Evolutionary conservation across 1,140 invertebrate genomes (phyloP).

Genomic region (Cyclargus thomasi): DNA sequence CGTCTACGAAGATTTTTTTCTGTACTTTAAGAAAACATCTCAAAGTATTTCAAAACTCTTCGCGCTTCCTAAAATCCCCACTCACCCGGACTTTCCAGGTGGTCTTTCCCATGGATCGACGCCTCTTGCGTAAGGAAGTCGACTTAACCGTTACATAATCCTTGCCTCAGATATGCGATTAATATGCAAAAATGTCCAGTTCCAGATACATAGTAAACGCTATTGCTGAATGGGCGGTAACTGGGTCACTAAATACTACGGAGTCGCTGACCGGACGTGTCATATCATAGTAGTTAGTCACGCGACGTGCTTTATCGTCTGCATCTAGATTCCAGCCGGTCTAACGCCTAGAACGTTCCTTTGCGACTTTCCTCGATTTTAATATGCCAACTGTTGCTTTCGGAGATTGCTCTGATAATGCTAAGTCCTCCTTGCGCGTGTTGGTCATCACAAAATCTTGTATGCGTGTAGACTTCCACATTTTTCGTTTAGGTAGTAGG

Average conservation of each 20-base stretch:
- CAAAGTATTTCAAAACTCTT: too few relatives aligned
- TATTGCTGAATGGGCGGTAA: not conserved
- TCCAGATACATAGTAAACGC: not conserved
- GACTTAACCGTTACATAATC: not conserved
- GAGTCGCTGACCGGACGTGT: constrained; percentile 1
- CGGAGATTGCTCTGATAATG: too few relatives aligned
- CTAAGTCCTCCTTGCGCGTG: too few relatives aligned
- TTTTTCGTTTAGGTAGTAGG: too few relatives aligned
- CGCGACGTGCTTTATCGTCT: not conserved
- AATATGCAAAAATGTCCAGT: constrained; percentile 3
- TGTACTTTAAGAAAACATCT: too few relatives aligned
- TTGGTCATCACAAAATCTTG: too few relatives aligned
- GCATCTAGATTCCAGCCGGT: not conserved
- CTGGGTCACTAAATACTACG: not conserved
- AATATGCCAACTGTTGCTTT: too few relatives aligned
- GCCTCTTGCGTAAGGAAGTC: not conserved
- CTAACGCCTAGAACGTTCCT: not conserved
- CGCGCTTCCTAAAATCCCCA: too few relatives aligned
- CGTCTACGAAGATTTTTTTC: too few relatives aligned
- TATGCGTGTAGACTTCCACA: too few relatives aligned
- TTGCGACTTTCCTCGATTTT: not conserved
- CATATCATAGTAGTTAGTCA: not conserved
- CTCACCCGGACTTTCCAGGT: not conserved
- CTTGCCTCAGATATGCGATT: not conserved
- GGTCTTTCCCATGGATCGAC: not conserved